Conservation (phyloP, 2,797 vertebrate species). For the Gastrophryne carolinensis region DNA sequence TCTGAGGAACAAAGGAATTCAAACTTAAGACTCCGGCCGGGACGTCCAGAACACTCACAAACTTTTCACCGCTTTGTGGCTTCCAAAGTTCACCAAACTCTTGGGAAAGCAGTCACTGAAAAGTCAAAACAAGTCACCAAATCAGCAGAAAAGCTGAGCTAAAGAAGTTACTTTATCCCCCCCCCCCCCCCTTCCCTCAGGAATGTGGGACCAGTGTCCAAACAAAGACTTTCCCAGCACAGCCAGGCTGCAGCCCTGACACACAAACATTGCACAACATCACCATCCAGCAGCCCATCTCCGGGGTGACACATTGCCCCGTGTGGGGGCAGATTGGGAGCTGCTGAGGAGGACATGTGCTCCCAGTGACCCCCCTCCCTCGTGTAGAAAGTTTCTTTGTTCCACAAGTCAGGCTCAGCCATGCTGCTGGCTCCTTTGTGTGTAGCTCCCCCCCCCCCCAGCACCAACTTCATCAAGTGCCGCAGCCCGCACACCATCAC, state of each 20-base stretch:
- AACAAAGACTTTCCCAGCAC: conserved; percentile 38
- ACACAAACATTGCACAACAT: not conserved
- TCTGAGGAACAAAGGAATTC: conserved; percentile 42
- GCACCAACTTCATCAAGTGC: too few species aligned
- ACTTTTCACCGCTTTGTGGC: not conserved
- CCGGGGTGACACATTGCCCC: too few species aligned
- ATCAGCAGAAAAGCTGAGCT: conserved; percentile 15
- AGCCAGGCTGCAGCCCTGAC: not conserved
- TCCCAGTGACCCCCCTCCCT: conserved; percentile 20
- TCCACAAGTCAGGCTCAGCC: conserved; percentile 25
- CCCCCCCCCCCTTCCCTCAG: conserved; percentile 20
- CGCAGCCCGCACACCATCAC: too few species aligned
- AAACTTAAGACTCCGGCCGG: conserved; percentile 5
- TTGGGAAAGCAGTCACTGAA: not conserved
- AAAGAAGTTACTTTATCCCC: conserved; percentile 31
- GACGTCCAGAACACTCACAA: not conserved
- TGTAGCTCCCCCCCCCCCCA: not conserved
- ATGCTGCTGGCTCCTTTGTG: conserved; percentile 38
- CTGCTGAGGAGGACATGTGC: conserved; percentile 26
- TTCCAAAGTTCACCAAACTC: conserved; percentile 2
- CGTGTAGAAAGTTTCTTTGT: conserved; percentile 49
- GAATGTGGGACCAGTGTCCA: conserved; percentile 26
- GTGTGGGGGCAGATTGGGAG: too few species aligned
- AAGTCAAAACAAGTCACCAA: not conserved
- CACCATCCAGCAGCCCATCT: not conserved